Conservation (phyloP, 2,113 vertebrate genomes). For the Chelonoidis abingdonii region DNA sequence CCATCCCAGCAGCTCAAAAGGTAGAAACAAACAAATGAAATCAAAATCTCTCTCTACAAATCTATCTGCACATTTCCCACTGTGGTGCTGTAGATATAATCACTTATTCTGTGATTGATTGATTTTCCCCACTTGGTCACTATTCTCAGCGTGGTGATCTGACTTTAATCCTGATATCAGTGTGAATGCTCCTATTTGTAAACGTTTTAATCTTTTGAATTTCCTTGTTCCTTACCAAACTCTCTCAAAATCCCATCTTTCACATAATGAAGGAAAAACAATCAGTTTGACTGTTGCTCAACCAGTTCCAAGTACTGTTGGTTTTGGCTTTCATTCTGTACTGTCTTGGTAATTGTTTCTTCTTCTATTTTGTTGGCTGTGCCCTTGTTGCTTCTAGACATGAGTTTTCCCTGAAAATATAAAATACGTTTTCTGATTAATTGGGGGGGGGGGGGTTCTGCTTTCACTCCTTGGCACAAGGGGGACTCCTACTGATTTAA, state of each 20-base stretch:
- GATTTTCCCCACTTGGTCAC: slow-evolving; percentile 26
- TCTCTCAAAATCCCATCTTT: slow-evolving; percentile 51
- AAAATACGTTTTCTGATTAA: slow-evolving; percentile 54
- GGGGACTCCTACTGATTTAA: slow-evolving; percentile 59
- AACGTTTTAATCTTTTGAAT: slow-evolving; percentile 66
- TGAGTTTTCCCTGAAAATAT: slow-evolving; percentile 66
- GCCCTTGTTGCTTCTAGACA: slow-evolving; percentile 67
- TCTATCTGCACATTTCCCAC: slow-evolving; percentile 51
- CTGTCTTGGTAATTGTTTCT: slow-evolving; percentile 75
- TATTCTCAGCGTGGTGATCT: slow-evolving; percentile 61
- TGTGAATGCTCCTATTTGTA: slow-evolving; percentile 38
- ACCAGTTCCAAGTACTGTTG: slow-evolving; percentile 93
- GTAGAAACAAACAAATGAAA: slow-evolving; percentile 82
- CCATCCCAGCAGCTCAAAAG: slow-evolving; percentile 85
- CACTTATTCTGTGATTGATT: slow-evolving; percentile 50
- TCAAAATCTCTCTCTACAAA: slow-evolving; percentile 57
- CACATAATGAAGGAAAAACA: slow-evolving; percentile 3
- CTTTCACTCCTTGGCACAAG: slow-evolving; percentile 58
- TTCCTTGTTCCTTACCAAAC: slow-evolving; percentile 40
- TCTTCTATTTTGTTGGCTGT: slow-evolving; percentile 69
- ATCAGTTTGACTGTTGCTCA: slow-evolving; percentile 29
- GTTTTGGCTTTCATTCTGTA: slow-evolving; percentile 89
- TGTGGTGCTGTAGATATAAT: slow-evolving; percentile 44
- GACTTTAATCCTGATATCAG: slow-evolving; percentile 47
- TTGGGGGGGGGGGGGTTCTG: not conserved